Conservation (phyloP, 2,113 vertebrate species). For the Oreochromis tanganicae region DNA sequence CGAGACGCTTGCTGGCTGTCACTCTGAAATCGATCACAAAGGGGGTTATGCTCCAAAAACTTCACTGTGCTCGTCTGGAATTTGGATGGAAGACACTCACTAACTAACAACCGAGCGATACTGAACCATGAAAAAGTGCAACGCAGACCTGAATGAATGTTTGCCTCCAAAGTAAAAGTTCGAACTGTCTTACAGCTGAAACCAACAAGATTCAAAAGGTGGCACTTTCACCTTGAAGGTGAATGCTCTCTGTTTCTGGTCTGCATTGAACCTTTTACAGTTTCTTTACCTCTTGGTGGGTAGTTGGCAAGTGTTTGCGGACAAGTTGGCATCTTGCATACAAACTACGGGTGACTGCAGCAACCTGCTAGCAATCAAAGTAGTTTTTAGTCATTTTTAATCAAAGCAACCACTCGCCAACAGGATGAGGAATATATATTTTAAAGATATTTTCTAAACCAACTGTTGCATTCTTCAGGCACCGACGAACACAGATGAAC, state of each 20-base stretch:
- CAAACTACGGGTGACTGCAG: fast-evolving
- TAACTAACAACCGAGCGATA: not conserved
- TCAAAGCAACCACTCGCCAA: not conserved
- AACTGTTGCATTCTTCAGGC: not conserved
- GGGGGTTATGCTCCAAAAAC: fast-evolving
- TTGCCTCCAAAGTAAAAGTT: not conserved
- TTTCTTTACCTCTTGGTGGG: not conserved
- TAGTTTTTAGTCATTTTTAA: not conserved
- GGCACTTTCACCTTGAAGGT: fast-evolving
- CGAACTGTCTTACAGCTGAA: not conserved
- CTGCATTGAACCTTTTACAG: not conserved
- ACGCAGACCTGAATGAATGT: not conserved
- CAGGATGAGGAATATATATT: not conserved
- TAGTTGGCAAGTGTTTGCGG: not conserved
- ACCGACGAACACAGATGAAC: not conserved
- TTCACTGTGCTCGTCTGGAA: fast-evolving
- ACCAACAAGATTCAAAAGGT: not conserved
- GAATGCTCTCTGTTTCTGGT: not conserved
- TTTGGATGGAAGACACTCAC: not conserved
- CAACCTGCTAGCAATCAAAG: not conserved
- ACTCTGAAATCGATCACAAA: not conserved
- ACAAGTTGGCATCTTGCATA: not conserved
- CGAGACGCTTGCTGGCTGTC: not conserved
- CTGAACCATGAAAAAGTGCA: not conserved
- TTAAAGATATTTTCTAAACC: not conserved